Base-by-base conservation (phyloP, 2,797 vertebrate species). In the Micropoecilia bifurca region DNA sequence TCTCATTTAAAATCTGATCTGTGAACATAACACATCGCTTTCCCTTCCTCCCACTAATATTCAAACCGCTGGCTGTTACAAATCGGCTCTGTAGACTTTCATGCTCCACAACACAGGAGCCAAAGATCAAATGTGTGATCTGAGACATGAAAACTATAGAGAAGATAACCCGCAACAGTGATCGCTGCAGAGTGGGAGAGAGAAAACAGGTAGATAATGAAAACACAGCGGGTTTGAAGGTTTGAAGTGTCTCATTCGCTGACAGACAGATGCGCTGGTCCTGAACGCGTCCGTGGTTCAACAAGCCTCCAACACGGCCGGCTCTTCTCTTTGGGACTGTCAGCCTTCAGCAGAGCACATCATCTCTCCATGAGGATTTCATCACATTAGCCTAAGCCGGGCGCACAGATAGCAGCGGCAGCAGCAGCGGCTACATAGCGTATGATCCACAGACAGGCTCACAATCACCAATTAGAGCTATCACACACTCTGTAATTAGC, bases 381-480 rank as follows among this genome's bases (percentile, higher is more conserved):
- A 88, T 90, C 89, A 92, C 89, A 92, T 94, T 93, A 91, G 77
- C 90, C 86, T 88, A 90, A 92, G 86, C 87, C 72, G 45, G 59
- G 80, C 9, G n/a, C 47, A 28, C 72, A 86, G 87, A 86, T 83
- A 92, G 80, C 41, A 85, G 74, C 75, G 50, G 18, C 36, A 10
- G 61, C 61, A 22, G 61, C 69, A 73, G 68, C 77, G 53, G 77
- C 84, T 80, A 80, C 48, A 71, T 33, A 74, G 75, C 71, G 85
- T 77, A 76, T 77, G 85, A 77, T 86, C 83, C 74, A 83, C 83
- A 87, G 55, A 71, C 88, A 90, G 76, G 83, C 85, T 77, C 83
- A 80, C 88, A 89, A 84, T 89, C 82, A 82, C 89, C 94, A 95
- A 95, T 95, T 95, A 94, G 82, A 91, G 87, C 87, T 53, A 88